Conservation (phyloP, 2,888 invertebrate genomes). For the Cephus spinipes region DNA sequence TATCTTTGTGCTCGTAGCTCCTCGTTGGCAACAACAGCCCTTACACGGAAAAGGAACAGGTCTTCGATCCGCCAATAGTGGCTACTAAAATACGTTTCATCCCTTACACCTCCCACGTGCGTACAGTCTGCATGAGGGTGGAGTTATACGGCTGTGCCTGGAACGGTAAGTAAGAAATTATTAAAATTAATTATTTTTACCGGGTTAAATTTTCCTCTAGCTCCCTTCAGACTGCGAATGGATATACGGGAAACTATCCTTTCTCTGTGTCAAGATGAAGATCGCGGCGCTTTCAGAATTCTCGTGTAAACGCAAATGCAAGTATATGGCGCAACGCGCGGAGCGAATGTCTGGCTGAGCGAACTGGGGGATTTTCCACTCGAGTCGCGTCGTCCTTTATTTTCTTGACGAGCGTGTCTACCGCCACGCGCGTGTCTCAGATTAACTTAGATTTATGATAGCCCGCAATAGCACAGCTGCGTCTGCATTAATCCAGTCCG, state of each 20-base stretch:
- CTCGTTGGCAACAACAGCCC: constrained; percentile 85
- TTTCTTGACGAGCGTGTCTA: constrained; percentile 36
- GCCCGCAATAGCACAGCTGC: constrained; percentile 47
- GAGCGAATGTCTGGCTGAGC: no score
- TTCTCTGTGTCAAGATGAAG: no score
- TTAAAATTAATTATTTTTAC: no score
- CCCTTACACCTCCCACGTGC: constrained; percentile 81
- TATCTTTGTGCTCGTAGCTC: constrained; percentile 71
- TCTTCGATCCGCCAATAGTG: constrained; percentile 80
- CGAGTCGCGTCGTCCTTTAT: constrained; percentile 15
- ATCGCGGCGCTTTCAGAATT: no score
- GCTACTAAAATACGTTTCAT: constrained; percentile 82
- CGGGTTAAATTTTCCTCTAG: no score
- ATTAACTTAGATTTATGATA: constrained; percentile 58
- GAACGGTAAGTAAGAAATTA: constrained; percentile 73
- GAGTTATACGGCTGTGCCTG: constrained; percentile 85
- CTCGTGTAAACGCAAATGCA: no score
- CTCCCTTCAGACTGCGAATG: no score
- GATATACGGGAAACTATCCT: no score
- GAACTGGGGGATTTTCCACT: no score
- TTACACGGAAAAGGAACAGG: constrained; percentile 78
- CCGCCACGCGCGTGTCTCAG: constrained; percentile 39
- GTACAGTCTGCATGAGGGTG: constrained; percentile 84
- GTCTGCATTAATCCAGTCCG: constrained; percentile 55
- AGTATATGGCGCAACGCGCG: no score